Percentiles rank a stretch among this genome's conserved stretches.
phyloP scores from a whole-genome alignment of 2,888 invertebrate species.

The Adela reaumurella region DNA sequence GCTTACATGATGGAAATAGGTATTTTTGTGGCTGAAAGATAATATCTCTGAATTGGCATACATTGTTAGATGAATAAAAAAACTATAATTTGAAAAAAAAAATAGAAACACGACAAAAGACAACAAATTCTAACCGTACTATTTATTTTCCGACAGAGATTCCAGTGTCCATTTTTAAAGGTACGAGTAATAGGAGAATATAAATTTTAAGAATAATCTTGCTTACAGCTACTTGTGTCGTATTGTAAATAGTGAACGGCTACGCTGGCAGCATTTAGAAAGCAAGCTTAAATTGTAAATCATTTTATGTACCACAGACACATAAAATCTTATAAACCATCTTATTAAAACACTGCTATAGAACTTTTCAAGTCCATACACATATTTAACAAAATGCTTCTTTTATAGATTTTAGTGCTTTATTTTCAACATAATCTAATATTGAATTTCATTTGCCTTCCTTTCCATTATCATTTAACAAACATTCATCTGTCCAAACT shows the following conservation, averaged over 20 bases:
- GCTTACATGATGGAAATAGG: no score
- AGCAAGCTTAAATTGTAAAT: no score
- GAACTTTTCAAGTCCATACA: neutral
- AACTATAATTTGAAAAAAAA: no score
- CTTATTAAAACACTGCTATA: no score
- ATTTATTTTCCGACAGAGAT: constrained; percentile 48
- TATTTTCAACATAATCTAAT: constrained; percentile 33
- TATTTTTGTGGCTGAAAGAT: no score
- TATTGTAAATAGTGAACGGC: constrained; percentile 29
- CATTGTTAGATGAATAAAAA: no score
- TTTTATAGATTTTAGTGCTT: neutral
- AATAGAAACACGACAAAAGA: neutral
- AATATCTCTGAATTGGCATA: no score
- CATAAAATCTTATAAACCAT: no score
- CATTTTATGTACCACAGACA: no score
- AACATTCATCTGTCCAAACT: constrained; percentile 9
- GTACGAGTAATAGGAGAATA: constrained; percentile 29
- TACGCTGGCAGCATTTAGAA: constrained; percentile 17
- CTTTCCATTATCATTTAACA: constrained; percentile 24
- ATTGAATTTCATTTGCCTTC: constrained; percentile 36
- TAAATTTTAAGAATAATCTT: neutral
- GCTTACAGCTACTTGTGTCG: constrained; percentile 36
- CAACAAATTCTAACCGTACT: neutral
- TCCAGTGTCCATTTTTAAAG: constrained; percentile 53
- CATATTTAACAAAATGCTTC: neutral